Conservation (phyloP, 1,140 invertebrate genomes). For the Euglossa dilemma region DNA sequence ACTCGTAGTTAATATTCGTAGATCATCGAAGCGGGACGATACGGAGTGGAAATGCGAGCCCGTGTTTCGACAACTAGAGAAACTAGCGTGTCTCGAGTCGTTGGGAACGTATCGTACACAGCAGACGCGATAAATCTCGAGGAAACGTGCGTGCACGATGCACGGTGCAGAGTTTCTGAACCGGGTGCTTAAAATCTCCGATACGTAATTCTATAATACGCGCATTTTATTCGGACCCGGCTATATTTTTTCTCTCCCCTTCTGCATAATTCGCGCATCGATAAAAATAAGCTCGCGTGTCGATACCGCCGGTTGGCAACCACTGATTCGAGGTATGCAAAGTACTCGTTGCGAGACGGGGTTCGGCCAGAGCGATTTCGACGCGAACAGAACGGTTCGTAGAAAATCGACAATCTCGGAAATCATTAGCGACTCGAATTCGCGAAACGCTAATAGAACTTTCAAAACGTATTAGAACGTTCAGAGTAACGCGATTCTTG, state of each 20-base stretch:
- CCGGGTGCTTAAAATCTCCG: not conserved
- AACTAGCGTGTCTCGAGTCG: not conserved
- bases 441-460: no score
- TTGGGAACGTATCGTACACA: not conserved
- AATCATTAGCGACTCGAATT: not conserved
- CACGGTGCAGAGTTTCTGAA: not conserved
- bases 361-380: not conserved
- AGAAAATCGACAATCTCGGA: not conserved
- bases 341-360: not conserved
- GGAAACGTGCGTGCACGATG: no score
- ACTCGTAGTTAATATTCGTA: not conserved
- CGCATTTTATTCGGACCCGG: not conserved
- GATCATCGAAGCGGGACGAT: not conserved
- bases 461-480: no score
- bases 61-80: not conserved
- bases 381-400: no score
- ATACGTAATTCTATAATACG: not conserved
- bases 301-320: constrained; percentile 9
- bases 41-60: not conserved
- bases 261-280: not conserved
- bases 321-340: constrained; percentile 28
- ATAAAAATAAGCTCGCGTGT: constrained; percentile 17
- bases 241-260: not conserved
- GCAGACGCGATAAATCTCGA: not conserved
- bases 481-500: not conserved